phyloP scores from a whole-genome alignment of 2,113 vertebrate genomes.

The Pangasianodon hypophthalmus region DNA sequence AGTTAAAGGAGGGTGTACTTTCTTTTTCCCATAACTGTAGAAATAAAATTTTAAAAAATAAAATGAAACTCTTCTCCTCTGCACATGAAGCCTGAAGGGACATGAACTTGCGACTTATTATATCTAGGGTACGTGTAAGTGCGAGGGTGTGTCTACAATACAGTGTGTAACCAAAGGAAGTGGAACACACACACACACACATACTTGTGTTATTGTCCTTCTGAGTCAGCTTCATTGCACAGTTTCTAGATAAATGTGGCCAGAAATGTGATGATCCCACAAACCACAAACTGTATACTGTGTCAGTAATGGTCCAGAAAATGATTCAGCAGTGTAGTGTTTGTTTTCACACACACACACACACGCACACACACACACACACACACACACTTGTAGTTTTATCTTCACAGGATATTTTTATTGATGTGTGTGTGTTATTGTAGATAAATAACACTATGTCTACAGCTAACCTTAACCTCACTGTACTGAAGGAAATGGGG shows the following conservation, averaged over 20 bases:
- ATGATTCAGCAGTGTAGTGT: neutral
- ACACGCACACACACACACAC: conserved; percentile 2
- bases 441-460: too few relatives aligned
- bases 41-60: neutral
- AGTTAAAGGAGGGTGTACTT: neutral
- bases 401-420: too few relatives aligned
- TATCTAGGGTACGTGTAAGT: conserved; percentile 22
- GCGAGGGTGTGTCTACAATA: conserved; percentile 31
- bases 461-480: too few relatives aligned
- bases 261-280: neutral
- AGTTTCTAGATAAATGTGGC: neutral
- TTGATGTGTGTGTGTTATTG: too few relatives aligned
- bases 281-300: neutral
- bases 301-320: neutral
- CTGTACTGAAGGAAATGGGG: too few relatives aligned
- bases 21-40: neutral
- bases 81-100: neutral
- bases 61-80: neutral
- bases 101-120: neutral
- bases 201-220: neutral
- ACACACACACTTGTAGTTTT: neutral
- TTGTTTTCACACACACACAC: neutral
- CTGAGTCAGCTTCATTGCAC: neutral
- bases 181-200: conserved; percentile 22
- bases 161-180: conserved; percentile 17